These are phyloP conservation scores for Megamerina dolium DNA, from an alignment of 2,888 invertebrate genomes.

Conservation along the genomic window DNA sequence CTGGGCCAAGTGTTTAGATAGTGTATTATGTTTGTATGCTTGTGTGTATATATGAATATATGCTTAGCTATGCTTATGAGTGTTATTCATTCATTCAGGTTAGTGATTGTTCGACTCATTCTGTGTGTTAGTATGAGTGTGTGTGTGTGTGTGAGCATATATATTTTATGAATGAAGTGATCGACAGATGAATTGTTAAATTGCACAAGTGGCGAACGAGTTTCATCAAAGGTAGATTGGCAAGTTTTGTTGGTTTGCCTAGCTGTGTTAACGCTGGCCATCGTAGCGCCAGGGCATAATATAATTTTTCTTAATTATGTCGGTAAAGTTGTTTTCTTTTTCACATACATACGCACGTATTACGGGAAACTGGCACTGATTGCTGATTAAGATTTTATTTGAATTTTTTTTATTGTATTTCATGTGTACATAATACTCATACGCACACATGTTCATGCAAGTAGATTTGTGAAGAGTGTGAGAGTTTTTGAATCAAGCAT, in stretches of 20 bases:
- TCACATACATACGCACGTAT: too few relatives aligned
- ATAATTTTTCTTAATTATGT: conserved; percentile 43
- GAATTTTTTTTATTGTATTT: too few relatives aligned
- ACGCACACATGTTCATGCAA: too few relatives aligned
- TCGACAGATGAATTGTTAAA: conserved; percentile 45
- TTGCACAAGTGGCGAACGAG: conserved; percentile 18
- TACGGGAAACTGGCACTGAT: conserved; percentile 21
- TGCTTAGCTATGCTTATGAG: not conserved
- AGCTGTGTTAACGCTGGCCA: not conserved
- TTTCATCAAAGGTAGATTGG: conserved; percentile 8
- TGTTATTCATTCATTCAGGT: too few relatives aligned
- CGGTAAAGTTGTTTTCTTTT: conserved; percentile 32
- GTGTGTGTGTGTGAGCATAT: too few relatives aligned
- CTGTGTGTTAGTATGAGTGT: too few relatives aligned
- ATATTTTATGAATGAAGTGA: conserved; percentile 42
- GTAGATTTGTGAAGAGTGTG: too few relatives aligned
- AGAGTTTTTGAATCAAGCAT: too few relatives aligned
- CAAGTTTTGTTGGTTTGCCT: not conserved
- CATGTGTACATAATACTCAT: conserved; percentile 15
- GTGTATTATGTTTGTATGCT: not conserved
- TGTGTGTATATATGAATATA: not conserved
- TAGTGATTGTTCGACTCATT: too few relatives aligned
- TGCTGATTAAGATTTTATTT: conserved; percentile 39
- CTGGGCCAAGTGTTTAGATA: too few relatives aligned
- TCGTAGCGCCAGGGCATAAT: conserved; percentile 35